A percentile compares a stretch with the other conserved stretches of the same genome.
Evolutionary conservation across 2,797 vertebrate species (phyloP).

Genomic region (Aulostomus chinensis): DNA sequence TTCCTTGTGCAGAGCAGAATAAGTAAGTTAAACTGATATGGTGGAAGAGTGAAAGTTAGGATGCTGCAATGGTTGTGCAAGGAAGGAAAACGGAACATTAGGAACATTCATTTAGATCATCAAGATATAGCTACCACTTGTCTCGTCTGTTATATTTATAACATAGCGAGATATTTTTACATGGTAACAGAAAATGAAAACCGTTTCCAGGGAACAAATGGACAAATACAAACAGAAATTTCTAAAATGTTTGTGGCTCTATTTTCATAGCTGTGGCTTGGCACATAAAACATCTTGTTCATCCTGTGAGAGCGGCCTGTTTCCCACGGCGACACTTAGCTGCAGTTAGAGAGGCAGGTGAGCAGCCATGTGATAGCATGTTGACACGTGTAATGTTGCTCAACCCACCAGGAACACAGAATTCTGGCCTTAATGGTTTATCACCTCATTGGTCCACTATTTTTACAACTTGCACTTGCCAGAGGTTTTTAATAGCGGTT

Average conservation of each 20-base stretch:
- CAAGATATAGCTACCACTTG: no score
- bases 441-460: constrained; percentile 43
- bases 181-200: no score
- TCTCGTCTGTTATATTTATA: no score
- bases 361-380: constrained; percentile 35
- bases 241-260: constrained; percentile 4
- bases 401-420: constrained; percentile 11
- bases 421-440: constrained; percentile 40
- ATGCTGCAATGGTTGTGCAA: no score
- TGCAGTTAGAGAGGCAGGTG: constrained; percentile 49
- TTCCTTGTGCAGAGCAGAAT: no score
- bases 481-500: constrained; percentile 14
- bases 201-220: no score
- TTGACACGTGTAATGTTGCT: constrained; percentile 27
- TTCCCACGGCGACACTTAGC: constrained; percentile 37
- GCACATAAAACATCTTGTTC: constrained; percentile 4
- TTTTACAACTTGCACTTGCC: constrained; percentile 31
- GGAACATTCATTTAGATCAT: no score
- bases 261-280: constrained; percentile 1
- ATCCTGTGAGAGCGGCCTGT: constrained; percentile 4
- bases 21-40: no score
- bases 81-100: no score
- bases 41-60: no score
- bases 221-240: constrained; percentile 1
- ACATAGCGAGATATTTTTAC: no score